These are phyloP conservation scores for Craniophora ligustri DNA, from an alignment of 2,888 invertebrate species.

Conservation along the genomic window DNA sequence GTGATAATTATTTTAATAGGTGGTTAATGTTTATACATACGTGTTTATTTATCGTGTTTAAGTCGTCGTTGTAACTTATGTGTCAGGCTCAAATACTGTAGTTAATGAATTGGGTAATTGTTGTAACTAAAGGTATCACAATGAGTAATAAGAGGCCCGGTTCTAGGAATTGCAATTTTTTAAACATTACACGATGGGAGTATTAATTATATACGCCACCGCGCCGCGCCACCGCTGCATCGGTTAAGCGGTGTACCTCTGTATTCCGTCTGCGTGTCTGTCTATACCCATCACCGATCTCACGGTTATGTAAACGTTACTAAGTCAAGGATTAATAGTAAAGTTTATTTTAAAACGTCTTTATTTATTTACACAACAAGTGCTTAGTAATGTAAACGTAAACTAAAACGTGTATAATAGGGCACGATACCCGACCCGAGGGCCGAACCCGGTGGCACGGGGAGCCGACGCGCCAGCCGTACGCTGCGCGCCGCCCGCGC, in stretches of 20 bases:
- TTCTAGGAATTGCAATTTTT: no score
- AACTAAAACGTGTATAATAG: slow-evolving; percentile 71
- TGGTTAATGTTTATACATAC: no score
- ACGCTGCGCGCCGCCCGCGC: slow-evolving; percentile 34
- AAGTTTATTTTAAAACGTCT: slow-evolving; percentile 83
- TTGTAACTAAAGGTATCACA: no score
- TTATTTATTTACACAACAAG: slow-evolving; percentile 86
- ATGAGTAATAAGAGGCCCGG: no score
- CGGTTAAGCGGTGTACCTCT: slow-evolving; percentile 18
- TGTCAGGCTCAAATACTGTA: no score
- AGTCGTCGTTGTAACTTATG: no score
- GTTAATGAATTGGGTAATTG: no score
- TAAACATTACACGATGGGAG: no score
- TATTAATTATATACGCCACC: neutral
- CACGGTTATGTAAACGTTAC: slow-evolving; percentile 80
- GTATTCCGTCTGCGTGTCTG: slow-evolving; percentile 50
- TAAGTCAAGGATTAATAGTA: slow-evolving; percentile 81
- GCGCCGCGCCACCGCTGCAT: slow-evolving; percentile 19
- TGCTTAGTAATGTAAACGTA: slow-evolving; percentile 85
- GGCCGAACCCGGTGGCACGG: slow-evolving; percentile 65
- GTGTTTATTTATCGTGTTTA: no score
- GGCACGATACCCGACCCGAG: slow-evolving; percentile 67
- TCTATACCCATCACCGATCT: slow-evolving; percentile 63
- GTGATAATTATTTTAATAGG: no score
- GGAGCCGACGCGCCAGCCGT: slow-evolving; percentile 48